Conservation (phyloP, 37 sponge, comb jelly and placozoan species). For the Cladorhizidae sp. region DNA sequence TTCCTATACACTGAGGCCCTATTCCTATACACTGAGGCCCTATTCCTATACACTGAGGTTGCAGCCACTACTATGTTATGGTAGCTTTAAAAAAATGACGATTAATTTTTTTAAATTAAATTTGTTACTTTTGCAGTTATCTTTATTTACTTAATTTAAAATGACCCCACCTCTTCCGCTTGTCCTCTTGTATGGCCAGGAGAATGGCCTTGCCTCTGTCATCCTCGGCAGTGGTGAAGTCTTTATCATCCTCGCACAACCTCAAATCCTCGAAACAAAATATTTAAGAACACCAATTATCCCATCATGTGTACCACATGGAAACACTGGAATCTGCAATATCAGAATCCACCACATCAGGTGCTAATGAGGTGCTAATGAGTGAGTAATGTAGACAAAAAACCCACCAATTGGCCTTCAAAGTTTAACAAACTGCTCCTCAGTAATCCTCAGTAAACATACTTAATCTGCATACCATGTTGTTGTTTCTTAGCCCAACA, state of each 20-base stretch:
- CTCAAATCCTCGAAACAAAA: conserved; percentile 43
- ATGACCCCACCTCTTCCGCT: conserved; percentile 49
- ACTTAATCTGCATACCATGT: too few species aligned
- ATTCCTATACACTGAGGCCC: too few species aligned
- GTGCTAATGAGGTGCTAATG: neutral
- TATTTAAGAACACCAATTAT: neutral
- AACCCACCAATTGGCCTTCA: too few species aligned
- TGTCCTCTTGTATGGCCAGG: conserved; percentile 70
- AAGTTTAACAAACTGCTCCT: too few species aligned
- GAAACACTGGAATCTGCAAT: neutral
- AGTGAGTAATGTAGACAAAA: too few species aligned
- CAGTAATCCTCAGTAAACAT: too few species aligned
- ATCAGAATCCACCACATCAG: neutral
- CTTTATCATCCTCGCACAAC: conserved; percentile 42
- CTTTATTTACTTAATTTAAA: neutral
- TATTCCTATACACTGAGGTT: too few species aligned
- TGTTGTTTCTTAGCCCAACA: too few species aligned
- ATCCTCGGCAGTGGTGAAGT: conserved; percentile 69
- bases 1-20: too few species aligned
- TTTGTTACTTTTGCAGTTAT: neutral
- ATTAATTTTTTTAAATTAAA: too few species aligned
- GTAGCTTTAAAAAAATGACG: too few species aligned
- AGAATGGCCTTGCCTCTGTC: conserved; percentile 58
- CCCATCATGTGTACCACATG: neutral
- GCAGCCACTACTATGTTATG: too few species aligned